Evolutionary conservation across 2,888 invertebrate genomes (phyloP), one percentile per base, ranked within the genome.

Genomic region (Euclidia mi): DNA sequence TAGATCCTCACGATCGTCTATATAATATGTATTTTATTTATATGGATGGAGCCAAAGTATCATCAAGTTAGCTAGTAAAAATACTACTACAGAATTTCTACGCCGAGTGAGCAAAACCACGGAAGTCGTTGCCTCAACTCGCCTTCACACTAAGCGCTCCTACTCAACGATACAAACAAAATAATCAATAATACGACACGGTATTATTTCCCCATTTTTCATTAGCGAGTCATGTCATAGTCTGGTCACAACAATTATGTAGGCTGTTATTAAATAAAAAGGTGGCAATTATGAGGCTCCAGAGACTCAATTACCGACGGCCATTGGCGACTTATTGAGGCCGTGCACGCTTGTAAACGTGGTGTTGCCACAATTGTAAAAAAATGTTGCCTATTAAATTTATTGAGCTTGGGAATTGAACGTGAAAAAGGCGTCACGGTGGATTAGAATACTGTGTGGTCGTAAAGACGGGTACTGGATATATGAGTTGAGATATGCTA

Each of bases 241-340:
- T 66, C 64, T 68, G 56, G 63, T 70, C 73, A 71, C 71, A 69
- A 70, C 76, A 69, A 81, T 85, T 78, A 79, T 56, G 56, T 50
- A 65, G 74, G 64, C 73, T 79, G 85, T 82, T 85, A 89, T 88
- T 89, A 86, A 76, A 87, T 83, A 88, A 89, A 88, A 90, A 88
- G 82, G 78, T 66, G 71, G 66, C 87, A 88, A 89, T 90, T 90
- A 90, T 83, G 82, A 84, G 84, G 83, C 88, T 87, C 87, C 88
- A 64, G 74, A 68, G 77, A 66, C 67, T 79, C 85, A 86, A 86
- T 89, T 86, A 88, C 73, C 64, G 76, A 51, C 79, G 75, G 71
- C 64, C 76, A 82, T 83, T 79, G 85, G 82, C 80, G 71, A 70
- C 80, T 81, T 78, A 82, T 84, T 82, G 79, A 72, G 76, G 76